Evolutionary conservation across 2,888 invertebrate species (phyloP), one percentile per base, ranked within the genome.

Genomic region (Lycaena phlaeas): DNA sequence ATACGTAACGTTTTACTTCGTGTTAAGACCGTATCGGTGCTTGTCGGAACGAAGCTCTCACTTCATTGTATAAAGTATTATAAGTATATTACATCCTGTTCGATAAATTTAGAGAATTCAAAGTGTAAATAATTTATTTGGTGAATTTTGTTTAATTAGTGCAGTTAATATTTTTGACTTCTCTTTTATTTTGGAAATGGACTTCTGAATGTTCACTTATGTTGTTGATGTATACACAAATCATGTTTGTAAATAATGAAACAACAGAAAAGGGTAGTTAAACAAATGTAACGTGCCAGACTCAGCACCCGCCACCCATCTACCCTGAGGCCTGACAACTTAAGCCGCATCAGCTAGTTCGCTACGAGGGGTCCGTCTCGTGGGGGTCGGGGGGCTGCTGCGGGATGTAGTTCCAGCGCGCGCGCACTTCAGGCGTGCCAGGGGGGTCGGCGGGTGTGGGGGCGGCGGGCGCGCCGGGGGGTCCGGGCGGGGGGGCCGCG

Each of bases 331-430:
- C 17, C 15, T 22, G 25, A 36, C 15, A 9, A 22, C 22, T 22
- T 9, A 22, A 2, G 9, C 22, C 18, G 14, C n/a, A n/a, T n/a
- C n/a, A n/a, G n/a, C 45, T 40, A 43, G 31, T 53, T 54, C 57
- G 72, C 70, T 81, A 79, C 63, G 75, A 72, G 46, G 54, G 56
- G 56, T 78, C 79, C 1, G 50, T 57, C 44, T 82, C 82, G 55
- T 78, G 77, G 0, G 82, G 82, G 49, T 82, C 81, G 46, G 82
- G 81, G 6, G 81, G 82, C 40, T 85, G 81, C 37, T 82, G 79
- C 1, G 85, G 81, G 55, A 84, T 84, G 64, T 84, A 82, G 71
- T 85, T 82, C 77, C 84, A 85, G 42, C 85, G 63, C 56, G 85
- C 84, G 53, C 69, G 67, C 45, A 85, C 85, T 31, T 81, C 75